Conservation (phyloP, 2,888 invertebrate species). For the Caenorhabditis sp. region DNA sequence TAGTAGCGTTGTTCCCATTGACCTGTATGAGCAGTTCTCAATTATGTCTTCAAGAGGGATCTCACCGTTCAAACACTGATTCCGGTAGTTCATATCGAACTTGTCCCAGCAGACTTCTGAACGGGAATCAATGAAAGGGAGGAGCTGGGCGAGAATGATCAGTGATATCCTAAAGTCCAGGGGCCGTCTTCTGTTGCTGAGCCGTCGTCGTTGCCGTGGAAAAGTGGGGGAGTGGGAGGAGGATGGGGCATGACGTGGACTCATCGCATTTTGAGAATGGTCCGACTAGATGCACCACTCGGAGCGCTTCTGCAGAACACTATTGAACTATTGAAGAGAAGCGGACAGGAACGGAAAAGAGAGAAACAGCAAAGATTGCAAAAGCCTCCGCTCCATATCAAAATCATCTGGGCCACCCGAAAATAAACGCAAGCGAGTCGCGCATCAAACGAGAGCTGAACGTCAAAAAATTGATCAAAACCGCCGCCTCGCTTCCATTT, state of each 20-base stretch:
- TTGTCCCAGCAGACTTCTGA: slow-evolving; percentile 79
- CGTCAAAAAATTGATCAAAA: slow-evolving; percentile 50
- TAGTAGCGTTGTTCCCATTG: slow-evolving; percentile 77
- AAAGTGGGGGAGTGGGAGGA: background rate
- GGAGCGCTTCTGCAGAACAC: no score
- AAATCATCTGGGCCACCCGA: no score
- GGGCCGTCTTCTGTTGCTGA: slow-evolving; percentile 23
- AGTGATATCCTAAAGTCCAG: slow-evolving; percentile 40
- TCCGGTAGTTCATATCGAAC: slow-evolving; percentile 76
- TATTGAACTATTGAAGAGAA: no score
- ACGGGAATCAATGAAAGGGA: slow-evolving; percentile 50
- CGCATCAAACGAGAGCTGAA: no score
- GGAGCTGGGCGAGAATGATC: slow-evolving; percentile 10
- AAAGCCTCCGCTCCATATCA: no score
- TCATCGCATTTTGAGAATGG: slow-evolving; percentile 42
- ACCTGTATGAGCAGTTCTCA: slow-evolving; percentile 55
- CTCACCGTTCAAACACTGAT: slow-evolving; percentile 76
- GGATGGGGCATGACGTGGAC: slow-evolving; percentile 25
- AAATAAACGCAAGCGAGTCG: background rate
- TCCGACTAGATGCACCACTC: no score
- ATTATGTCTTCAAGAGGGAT: background rate
- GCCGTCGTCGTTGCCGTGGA: slow-evolving; percentile 12
- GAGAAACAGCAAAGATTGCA: no score
- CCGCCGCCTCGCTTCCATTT: slow-evolving; percentile 15
- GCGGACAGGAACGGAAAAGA: no score